These are phyloP conservation scores for Trogon melanurus DNA, from an alignment of 2,113 vertebrate species.

Conservation along the genomic window DNA sequence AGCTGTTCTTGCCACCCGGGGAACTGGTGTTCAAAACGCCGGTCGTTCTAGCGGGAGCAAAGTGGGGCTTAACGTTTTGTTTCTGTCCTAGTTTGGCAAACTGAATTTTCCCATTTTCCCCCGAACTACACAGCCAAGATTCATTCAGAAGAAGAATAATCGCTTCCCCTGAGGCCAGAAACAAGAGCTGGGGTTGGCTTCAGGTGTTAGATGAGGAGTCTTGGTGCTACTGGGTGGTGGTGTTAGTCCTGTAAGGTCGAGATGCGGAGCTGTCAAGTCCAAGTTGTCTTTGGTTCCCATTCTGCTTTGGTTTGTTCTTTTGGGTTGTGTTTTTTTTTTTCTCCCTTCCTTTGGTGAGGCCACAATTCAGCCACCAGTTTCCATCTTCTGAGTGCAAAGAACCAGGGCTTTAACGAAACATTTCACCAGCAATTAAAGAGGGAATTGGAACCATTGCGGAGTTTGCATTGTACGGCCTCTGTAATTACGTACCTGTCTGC, in stretches of 20 bases:
- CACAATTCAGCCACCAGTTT: conserved; percentile 47
- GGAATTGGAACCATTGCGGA: conserved; percentile 68
- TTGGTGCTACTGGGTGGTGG: conserved; percentile 48
- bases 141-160: conserved; percentile 23
- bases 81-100: conserved; percentile 10
- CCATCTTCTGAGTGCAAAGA: conserved; percentile 68
- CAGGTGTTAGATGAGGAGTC: conserved; percentile 2
- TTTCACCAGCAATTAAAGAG: conserved; percentile 79
- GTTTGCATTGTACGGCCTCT: conserved; percentile 77
- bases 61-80: background rate
- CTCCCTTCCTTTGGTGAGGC: conserved; percentile 26
- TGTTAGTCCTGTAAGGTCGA: conserved; percentile 14
- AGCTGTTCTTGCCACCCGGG: background rate
- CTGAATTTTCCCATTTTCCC: conserved; percentile 12
- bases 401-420: conserved; percentile 65
- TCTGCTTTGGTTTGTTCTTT: conserved; percentile 42
- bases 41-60: background rate
- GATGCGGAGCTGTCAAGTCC: conserved; percentile 20
- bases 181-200: conserved; percentile 39
- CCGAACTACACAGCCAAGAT: conserved; percentile 37
- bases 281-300: conserved; percentile 49
- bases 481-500: conserved; percentile 76
- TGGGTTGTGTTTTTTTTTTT: background rate
- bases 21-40: rapidly evolving
- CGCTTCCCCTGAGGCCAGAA: conserved; percentile 44